Percentiles rank a stretch among this genome's conserved stretches.
Evolutionary conservation across 2,888 invertebrate genomes (phyloP).

Genomic region (Metallyticus violacea): DNA sequence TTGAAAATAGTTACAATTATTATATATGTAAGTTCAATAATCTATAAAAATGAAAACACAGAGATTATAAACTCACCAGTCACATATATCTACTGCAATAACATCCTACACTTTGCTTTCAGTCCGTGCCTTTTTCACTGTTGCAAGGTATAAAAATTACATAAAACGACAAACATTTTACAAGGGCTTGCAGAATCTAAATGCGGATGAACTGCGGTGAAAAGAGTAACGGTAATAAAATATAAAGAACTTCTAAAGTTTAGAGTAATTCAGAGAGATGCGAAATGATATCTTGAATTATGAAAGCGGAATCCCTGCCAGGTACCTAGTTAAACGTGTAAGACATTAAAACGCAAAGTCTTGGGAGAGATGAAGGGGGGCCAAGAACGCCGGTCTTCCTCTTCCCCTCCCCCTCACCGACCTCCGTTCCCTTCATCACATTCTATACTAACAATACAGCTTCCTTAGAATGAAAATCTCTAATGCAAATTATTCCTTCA

Average conservation of each 20-base stretch:
- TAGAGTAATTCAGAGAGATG: not conserved
- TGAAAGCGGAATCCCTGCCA: not conserved
- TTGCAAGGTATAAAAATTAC: not conserved
- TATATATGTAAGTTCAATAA: too few species aligned
- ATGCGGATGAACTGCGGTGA: not conserved
- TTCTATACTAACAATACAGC: slow-evolving; percentile 16
- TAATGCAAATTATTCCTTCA: slow-evolving; percentile 17
- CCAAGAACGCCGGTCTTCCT: not conserved
- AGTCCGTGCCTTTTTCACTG: not conserved
- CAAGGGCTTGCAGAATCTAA: not conserved
- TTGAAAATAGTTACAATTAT: too few species aligned
- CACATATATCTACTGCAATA: too few species aligned
- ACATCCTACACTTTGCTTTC: too few species aligned
- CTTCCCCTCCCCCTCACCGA: not conserved
- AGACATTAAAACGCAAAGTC: not conserved
- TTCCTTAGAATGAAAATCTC: slow-evolving; percentile 11
- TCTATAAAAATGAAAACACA: too few species aligned
- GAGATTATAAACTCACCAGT: too few species aligned
- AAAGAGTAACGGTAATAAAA: not conserved
- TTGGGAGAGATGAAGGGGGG: not conserved
- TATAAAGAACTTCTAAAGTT: not conserved
- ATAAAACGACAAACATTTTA: not conserved
- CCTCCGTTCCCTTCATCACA: not conserved
- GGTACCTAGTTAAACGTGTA: not conserved
- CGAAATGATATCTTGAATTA: not conserved